phyloP scores from a whole-genome alignment of 2,888 invertebrate species.

The Tuta absoluta region DNA sequence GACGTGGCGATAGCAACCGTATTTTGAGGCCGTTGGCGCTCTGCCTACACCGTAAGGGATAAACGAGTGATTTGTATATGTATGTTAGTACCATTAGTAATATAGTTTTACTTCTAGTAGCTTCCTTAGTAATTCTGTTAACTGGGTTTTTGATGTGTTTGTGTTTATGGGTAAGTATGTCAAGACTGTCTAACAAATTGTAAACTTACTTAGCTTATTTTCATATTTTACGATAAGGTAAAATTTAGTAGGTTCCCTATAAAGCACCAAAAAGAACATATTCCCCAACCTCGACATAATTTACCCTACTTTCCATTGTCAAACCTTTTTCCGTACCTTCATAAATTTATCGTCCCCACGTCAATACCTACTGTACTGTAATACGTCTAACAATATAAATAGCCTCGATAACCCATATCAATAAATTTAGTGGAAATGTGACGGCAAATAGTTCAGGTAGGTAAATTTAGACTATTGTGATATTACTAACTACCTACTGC shows the following conservation, averaged over 20 bases:
- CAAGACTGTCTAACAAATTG: not conserved
- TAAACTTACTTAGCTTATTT: not conserved
- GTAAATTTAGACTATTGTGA: not conserved
- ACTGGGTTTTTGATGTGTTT: not conserved
- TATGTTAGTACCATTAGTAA: constrained; percentile 1
- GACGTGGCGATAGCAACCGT: no score
- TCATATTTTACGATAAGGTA: not conserved
- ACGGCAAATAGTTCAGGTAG: not conserved
- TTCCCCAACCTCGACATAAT: not conserved
- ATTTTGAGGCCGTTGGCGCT: no score
- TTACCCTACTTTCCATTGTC: constrained; percentile 15
- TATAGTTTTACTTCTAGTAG: not conserved
- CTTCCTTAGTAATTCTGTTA: not conserved
- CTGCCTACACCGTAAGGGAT: no score
- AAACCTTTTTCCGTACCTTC: constrained; percentile 1
- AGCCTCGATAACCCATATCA: constrained; percentile 44
- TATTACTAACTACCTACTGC: not conserved
- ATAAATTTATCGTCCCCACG: constrained; percentile 5
- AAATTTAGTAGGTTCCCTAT: not conserved
- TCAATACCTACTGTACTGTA: constrained; percentile 19
- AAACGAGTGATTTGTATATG: no score
- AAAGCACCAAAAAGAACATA: not conserved
- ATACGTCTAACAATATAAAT: constrained; percentile 27
- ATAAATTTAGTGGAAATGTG: constrained; percentile 41
- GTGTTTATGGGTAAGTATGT: constrained; percentile 1